phyloP scores from a whole-genome alignment of 2,113 vertebrate genomes.

The Phalacrocorax carbo region DNA sequence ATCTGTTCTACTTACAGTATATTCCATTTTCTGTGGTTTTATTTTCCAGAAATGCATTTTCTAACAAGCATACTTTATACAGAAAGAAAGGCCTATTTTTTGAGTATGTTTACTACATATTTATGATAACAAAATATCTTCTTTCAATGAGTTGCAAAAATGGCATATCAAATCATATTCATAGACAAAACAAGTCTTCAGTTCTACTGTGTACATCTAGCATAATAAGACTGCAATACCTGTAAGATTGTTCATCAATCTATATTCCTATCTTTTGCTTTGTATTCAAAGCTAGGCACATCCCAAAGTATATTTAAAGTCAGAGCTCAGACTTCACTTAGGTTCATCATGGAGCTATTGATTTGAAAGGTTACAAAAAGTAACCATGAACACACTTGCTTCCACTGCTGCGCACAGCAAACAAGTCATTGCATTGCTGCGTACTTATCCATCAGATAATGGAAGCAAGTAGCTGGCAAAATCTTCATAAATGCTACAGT shows the following conservation, averaged over 20 bases:
- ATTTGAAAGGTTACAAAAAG: not conserved
- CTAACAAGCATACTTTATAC: not conserved
- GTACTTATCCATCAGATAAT: not conserved
- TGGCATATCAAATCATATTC: not conserved
- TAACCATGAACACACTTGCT: not conserved
- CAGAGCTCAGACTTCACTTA: not conserved
- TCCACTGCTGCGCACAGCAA: too few relatives aligned
- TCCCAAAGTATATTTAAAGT: not conserved
- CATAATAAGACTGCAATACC: not conserved
- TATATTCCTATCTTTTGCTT: not conserved
- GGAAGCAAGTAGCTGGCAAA: not conserved
- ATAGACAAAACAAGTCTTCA: not conserved
- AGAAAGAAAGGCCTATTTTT: not conserved
- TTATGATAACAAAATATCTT: too few relatives aligned
- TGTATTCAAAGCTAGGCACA: not conserved
- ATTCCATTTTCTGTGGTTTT: not conserved
- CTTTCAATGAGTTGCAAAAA: not conserved
- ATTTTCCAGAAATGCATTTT: not conserved
- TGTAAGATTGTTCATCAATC: not conserved
- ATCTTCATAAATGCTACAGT: not conserved
- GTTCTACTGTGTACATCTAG: not conserved
- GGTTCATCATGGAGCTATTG: not conserved
- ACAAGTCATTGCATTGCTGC: not conserved
- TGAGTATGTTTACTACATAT: not conserved
- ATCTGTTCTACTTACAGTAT: not conserved